phyloP scores from a whole-genome alignment of 2,888 invertebrate species.

The Acrobasis consociella region DNA sequence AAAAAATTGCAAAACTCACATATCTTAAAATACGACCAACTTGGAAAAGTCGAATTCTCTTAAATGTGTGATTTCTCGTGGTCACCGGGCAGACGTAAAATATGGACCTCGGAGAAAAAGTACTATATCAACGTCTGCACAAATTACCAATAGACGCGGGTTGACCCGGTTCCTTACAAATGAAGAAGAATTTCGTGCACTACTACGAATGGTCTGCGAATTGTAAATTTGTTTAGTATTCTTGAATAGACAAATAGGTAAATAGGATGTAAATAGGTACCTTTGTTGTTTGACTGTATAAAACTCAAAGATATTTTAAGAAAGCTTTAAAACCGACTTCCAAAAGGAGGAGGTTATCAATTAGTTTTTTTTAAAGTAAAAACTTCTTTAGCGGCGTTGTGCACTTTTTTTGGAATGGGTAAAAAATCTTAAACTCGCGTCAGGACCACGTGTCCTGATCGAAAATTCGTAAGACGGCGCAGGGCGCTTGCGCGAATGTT shows the following conservation, averaged over 20 bases:
- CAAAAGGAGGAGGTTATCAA: too few species aligned
- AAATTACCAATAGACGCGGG: constrained; percentile 18
- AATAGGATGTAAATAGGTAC: neutral
- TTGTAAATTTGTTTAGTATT: neutral
- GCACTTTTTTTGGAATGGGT: too few species aligned
- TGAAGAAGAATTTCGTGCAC: constrained; percentile 18
- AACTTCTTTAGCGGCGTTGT: too few species aligned
- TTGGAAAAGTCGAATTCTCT: neutral
- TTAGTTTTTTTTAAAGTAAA: too few species aligned
- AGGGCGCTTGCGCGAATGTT: too few species aligned
- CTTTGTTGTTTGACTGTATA: too few species aligned
- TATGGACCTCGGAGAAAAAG: constrained; percentile 9
- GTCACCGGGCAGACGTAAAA: constrained; percentile 12
- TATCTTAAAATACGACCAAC: neutral
- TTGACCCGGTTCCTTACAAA: constrained; percentile 15
- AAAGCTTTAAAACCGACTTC: too few species aligned
- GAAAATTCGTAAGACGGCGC: too few species aligned
- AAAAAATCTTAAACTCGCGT: too few species aligned
- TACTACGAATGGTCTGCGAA: constrained; percentile 14
- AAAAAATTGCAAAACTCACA: too few species aligned
- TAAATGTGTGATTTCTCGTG: constrained; percentile 13
- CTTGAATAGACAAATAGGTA: neutral
- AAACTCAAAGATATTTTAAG: too few species aligned
- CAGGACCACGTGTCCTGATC: too few species aligned
- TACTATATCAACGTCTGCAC: constrained; percentile 22